Base-by-base conservation (phyloP, 2,113 vertebrate species). In the Pelecanoides urinatrix region DNA sequence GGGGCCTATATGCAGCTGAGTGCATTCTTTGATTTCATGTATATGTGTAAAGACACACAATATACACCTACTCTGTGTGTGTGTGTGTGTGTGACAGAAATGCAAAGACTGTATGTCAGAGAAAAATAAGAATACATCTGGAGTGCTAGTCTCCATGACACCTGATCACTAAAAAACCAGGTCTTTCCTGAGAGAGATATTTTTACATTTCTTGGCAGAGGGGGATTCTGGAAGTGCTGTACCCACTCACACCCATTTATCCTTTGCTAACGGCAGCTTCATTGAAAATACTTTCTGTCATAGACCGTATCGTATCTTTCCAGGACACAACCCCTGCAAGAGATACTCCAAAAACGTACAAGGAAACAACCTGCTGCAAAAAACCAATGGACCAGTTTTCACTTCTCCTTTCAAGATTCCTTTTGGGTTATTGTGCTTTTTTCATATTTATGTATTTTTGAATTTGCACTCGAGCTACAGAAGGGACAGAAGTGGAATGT, bases 1-100 rank as follows among this genome's bases (percentile, higher is more conserved):
- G 23, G 49, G 36, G 12, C 17, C 52, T 38, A 3, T 1, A 4
- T 8, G 74, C 67, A 77, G 78, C 85, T 11, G 26, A 20, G 80
- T 2, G 52, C 2, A 2, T 25, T 30, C 76, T 20, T 0, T 36
- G 53, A 34, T 34, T 92, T 22, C 12, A 1, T 2, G 42, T 32
- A 1, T 9, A 10, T 4, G 36, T 12, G 70, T 18, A 11, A 42
- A 38, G 72, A 62, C 34, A 38, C 32, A 67, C 22, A 87, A 40
- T 3, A 10, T 7, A 11, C 49, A 53, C 76, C 66, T 6, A 1
- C 47, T 27, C 20, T 26, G 44, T 42, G 42, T 42, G 42, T 15
- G 49, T 22, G 29, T 15, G 27, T 36, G 56, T 6, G 32, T 13
- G 30, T 26, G 42, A 13, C 56, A 32, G 18, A 27, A 20, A 49